Evolutionary conservation across 2,797 vertebrate genomes (phyloP), one percentile per base, ranked within the genome.

Genomic region (Valencia hispanica): DNA sequence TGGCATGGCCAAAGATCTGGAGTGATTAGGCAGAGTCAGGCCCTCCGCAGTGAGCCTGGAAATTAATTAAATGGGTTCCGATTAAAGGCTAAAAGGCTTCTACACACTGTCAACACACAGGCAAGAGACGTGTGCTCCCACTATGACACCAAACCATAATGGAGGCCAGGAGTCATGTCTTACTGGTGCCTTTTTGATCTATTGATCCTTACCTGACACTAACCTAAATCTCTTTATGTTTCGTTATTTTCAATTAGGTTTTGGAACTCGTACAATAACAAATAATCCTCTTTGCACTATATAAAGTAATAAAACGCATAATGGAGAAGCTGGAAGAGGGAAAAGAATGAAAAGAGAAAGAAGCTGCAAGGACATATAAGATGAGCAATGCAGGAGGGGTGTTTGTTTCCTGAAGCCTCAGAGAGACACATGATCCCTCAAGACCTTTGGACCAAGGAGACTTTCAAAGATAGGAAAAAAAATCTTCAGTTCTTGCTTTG

Each of bases 1-100:
- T 89, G 89, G 88, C 82, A 79, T 74, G 74, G 80, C 85, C 83
- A 80, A 90, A 89, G 86, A 91, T 90, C 85, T 88, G 81, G 81
- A 91, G 89, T 87, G 89, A 92, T 93, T 93, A 94, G 79, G 72
- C 86, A 87, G 82, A 84, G 83, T 80, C 84, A 77, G 84, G 84
- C 75, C 83, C 80, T 85, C 88, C 85, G 79, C 84, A 85, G 84
- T 86, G 82, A 59, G 83, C 78, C 87, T 87, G 80, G 83, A 90
- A 90, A 90, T 90, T 84, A 91, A 93, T 94, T 91, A 89, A 91
- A 93, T 89, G 77, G 51, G 86, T 90, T 87, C 88, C 73, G 78
- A 92, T 92, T 84, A 89, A 92, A 92, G 84, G 81, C 83, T 83
- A 73, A 87, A 90, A 84, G n/a, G 80, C 84, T 82, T 70, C 76